Evolutionary conservation across 2,113 vertebrate species (phyloP).

Genomic region (Sinocyclocheilus anshuiensis): DNA sequence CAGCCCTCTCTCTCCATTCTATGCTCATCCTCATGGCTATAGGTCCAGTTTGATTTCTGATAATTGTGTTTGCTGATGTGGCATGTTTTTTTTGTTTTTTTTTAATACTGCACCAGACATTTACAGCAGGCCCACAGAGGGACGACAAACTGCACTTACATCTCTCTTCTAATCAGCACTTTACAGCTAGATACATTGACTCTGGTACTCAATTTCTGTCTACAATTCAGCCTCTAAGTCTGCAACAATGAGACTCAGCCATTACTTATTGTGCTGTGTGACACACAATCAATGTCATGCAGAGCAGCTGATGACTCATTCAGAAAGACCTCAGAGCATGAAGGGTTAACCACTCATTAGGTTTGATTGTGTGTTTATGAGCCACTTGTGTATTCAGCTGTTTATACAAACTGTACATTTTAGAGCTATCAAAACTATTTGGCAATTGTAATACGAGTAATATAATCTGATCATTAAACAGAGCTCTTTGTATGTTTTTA

Average conservation of each 20-base stretch:
- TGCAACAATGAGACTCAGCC: constrained; percentile 38
- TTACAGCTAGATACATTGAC: constrained; percentile 87
- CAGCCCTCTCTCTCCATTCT: constrained; percentile 71
- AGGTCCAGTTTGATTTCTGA: constrained; percentile 93
- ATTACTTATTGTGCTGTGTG: constrained; percentile 22
- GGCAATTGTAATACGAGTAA: constrained; percentile 5
- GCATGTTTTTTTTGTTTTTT: constrained; percentile 76
- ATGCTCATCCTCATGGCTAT: constrained; percentile 71
- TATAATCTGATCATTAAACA: constrained; percentile 41
- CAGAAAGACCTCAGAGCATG: constrained; percentile 20
- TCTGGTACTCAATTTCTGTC: constrained; percentile 75
- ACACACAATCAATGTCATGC: constrained; percentile 33
- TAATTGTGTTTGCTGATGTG: constrained; percentile 91
- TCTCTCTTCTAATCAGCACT: constrained; percentile 78
- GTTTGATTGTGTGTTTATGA: constrained; percentile 46
- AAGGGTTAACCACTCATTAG: constrained; percentile 51
- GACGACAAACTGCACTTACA: constrained; percentile 92
- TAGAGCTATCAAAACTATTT: constrained; percentile 17
- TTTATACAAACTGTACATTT: constrained; percentile 49
- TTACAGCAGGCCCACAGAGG: constrained; percentile 78
- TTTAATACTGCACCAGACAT: constrained; percentile 67
- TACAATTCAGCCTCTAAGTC: constrained; percentile 69
- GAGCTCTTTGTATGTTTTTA: constrained; percentile 48
- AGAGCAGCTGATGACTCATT: constrained; percentile 29
- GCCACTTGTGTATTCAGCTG: constrained; percentile 55